These are phyloP conservation scores for Tridacna crocea DNA, from an alignment of 2,888 invertebrate species.

Conservation along the genomic window DNA sequence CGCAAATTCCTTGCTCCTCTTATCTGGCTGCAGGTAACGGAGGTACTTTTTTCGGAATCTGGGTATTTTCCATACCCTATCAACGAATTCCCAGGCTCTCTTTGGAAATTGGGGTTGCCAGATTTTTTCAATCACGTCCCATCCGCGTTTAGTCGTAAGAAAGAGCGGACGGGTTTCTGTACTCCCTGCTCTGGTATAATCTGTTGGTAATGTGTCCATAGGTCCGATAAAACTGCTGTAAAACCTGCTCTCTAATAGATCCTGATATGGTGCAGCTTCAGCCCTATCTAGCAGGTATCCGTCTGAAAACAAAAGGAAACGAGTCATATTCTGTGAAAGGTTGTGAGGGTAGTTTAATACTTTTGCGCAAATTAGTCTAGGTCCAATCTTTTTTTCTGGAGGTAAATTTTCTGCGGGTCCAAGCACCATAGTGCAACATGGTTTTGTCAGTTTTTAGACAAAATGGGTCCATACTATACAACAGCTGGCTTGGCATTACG, in stretches of 20 bases:
- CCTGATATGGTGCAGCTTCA: neutral
- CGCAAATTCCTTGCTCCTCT: conserved; percentile 9
- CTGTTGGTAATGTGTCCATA: neutral
- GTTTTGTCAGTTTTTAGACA: too few relatives aligned
- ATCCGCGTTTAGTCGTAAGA: conserved; percentile 35
- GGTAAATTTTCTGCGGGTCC: too few relatives aligned
- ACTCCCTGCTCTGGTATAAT: neutral
- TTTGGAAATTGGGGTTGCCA: conserved; percentile 43
- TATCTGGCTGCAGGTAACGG: conserved; percentile 25
- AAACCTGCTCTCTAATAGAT: neutral
- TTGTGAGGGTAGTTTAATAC: too few relatives aligned
- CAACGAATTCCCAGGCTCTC: conserved; percentile 50
- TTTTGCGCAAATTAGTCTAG: too few relatives aligned
- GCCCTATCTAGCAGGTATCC: neutral
- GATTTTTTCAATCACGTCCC: conserved; percentile 38
- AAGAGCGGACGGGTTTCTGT: neutral
- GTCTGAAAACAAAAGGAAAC: neutral
- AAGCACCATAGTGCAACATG: too few relatives aligned
- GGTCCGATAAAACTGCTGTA: conserved; percentile 3
- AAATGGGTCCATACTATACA: too few relatives aligned
- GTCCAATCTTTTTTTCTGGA: too few relatives aligned
- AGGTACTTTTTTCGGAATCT: conserved; percentile 37
- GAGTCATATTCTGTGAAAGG: too few relatives aligned
- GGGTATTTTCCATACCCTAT: conserved; percentile 39
- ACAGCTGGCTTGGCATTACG: too few relatives aligned